Percentiles rank a stretch among this genome's conserved stretches.
phyloP scores from a whole-genome alignment of 1,140 invertebrate genomes.

The Brachionus asplanchnoidis region DNA sequence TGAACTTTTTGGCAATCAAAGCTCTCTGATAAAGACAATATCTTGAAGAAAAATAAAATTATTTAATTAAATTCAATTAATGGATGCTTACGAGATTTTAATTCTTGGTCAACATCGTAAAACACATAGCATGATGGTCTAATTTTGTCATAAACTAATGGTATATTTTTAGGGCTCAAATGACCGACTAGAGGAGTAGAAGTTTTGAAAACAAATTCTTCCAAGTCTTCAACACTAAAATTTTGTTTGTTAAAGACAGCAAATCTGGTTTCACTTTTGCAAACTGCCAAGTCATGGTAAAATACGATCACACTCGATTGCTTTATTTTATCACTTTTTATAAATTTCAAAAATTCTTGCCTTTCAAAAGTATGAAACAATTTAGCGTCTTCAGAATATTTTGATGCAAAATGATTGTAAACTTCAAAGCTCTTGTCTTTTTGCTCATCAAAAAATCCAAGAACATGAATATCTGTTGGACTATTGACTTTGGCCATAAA shows the following conservation, averaged over 20 bases:
- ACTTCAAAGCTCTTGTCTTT: background rate
- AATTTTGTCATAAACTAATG: background rate
- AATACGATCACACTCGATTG: background rate
- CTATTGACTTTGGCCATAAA: background rate
- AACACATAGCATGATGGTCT: constrained; percentile 31
- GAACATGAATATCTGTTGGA: background rate
- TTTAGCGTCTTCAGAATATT: constrained; percentile 23
- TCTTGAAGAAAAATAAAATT: background rate
- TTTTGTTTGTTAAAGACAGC: background rate
- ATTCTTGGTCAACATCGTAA: constrained; percentile 17
- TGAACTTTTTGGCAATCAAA: background rate
- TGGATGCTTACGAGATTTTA: constrained; percentile 3
- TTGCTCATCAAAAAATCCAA: background rate
- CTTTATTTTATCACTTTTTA: constrained; percentile 19
- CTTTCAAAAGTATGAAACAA: background rate
- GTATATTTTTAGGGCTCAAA: background rate
- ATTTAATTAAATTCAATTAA: background rate
- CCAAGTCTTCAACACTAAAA: constrained; percentile 12
- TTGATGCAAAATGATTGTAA: constrained; percentile 26
- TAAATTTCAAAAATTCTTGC: background rate
- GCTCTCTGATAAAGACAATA: background rate
- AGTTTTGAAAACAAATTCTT: constrained; percentile 18
- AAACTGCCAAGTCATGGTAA: constrained; percentile 19
- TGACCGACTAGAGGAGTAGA: constrained; percentile 1
- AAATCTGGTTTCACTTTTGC: background rate